Evolutionary conservation across 2,888 invertebrate genomes (phyloP).

Genomic region (Drosophila leonis): DNA sequence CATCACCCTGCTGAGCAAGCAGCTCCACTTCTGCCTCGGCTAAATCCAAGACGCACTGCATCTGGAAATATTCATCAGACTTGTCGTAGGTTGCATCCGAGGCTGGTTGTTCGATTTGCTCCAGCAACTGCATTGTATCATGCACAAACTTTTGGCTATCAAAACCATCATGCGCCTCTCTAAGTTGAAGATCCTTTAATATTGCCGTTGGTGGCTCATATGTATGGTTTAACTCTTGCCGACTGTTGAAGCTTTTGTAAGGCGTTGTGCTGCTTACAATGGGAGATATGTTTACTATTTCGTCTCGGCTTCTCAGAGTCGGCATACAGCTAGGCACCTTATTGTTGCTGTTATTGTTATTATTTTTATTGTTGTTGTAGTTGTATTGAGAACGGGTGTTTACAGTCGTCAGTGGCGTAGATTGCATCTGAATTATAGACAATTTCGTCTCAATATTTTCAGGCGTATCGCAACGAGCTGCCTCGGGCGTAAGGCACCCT

Average conservation of each 20-base stretch:
- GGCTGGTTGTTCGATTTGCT: slow-evolving; percentile 76
- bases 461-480: slow-evolving; percentile 78
- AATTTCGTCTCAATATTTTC: slow-evolving; percentile 69
- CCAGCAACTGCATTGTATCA: slow-evolving; percentile 76
- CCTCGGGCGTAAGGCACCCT: slow-evolving; percentile 54
- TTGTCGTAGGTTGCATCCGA: slow-evolving; percentile 77
- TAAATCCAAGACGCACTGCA: slow-evolving; percentile 78
- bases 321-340: slow-evolving; percentile 69
- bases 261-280: slow-evolving; percentile 65
- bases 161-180: slow-evolving; percentile 26
- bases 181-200: slow-evolving; percentile 17
- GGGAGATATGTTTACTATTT: slow-evolving; percentile 82
- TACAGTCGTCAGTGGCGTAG: slow-evolving; percentile 78
- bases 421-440: slow-evolving; percentile 71
- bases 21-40: slow-evolving; percentile 81
- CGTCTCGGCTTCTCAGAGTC: slow-evolving; percentile 65
- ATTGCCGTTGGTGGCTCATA: slow-evolving; percentile 60
- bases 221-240: slow-evolving; percentile 64
- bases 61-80: slow-evolving; percentile 69
- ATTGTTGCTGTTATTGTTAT: slow-evolving; percentile 54
- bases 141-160: slow-evolving; percentile 45
- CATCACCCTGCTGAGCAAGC: slow-evolving; percentile 80
- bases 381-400: slow-evolving; percentile 11
- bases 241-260: slow-evolving; percentile 18
- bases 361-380: slow-evolving; percentile 29